Base-by-base conservation (phyloP, 2,797 vertebrate species). In the Perodicticus potto region DNA sequence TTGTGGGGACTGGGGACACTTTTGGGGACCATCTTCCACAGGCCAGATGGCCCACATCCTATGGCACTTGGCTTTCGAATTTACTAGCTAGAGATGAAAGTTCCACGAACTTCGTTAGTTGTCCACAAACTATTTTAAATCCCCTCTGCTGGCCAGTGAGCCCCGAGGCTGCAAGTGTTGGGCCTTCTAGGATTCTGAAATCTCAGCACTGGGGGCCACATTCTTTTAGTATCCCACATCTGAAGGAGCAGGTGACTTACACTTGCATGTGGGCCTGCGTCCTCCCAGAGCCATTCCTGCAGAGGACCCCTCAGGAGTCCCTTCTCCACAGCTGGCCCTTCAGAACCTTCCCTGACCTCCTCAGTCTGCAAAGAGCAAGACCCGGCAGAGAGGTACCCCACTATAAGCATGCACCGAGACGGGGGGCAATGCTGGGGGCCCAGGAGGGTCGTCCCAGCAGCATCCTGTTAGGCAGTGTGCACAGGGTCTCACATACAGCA, bases 231-330 rank as follows among this genome's bases (percentile, higher is more conserved):
- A 16, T 59, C 12, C 34, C 34, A 2, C 61, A n/a, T 63, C 10
- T 5, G 25, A 19, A 49, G 57, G 3, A 87, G 11, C 32, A 32
- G 1, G 22, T 40, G 49, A 37, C 22, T 76, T 40, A 27, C 3
- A 25, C 32, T 23, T 8, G 16, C 12, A 43, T 3, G 1, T 0
- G 1, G 23, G 45, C 2, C 14, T 16, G 14, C 5, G 55, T 29
- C 87, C 25, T 25, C 83, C 59, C 40, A 4, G 2, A n/a, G 32
- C 22, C 49, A 27, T 7, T 12, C 29, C 40, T 22, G 14, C 20
- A 0, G 11, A 74, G 27, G 61, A 29, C 53, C 22, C 4, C 34
- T 2, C 2, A 22, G 78, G 3, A 43, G 1, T 3, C 3, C 27
- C 59, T n/a, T 43, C 57, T n/a, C 19, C 20, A 43, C 20, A 0